Conservation (phyloP, 2,888 invertebrate genomes). For the Pseudolycoriella hygida region DNA sequence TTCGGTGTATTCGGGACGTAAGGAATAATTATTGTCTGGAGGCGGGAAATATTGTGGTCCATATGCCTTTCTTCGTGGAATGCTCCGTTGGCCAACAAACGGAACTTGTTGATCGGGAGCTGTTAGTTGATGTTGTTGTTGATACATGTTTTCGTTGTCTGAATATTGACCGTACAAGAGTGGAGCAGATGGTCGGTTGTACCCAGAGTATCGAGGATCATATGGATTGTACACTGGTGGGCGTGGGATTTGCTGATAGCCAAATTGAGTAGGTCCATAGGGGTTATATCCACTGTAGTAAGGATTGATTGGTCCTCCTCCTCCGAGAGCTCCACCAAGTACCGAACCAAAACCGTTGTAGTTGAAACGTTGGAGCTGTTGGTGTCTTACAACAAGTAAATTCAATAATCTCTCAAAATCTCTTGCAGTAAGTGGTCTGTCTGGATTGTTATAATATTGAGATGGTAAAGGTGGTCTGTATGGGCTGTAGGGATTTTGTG, state of each 20-base stretch:
- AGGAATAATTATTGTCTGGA: constrained; percentile 28
- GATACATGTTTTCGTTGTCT: constrained; percentile 12
- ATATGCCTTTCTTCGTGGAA: constrained; percentile 27
- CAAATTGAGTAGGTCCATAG: constrained; percentile 3
- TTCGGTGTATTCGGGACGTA: constrained; percentile 10
- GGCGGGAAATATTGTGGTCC: constrained; percentile 27
- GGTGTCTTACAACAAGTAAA: constrained; percentile 44
- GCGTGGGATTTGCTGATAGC: constrained; percentile 10
- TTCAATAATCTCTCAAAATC: constrained; percentile 51
- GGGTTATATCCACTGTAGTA: constrained; percentile 2
- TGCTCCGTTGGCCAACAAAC: constrained; percentile 32
- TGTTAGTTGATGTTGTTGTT: constrained; percentile 12
- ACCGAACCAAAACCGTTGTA: constrained; percentile 21
- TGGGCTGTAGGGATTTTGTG: constrained; percentile 12
- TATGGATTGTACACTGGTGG: constrained; percentile 9
- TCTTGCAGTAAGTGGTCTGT: constrained; percentile 50
- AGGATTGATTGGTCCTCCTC: not conserved
- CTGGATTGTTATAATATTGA: constrained; percentile 36
- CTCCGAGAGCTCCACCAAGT: constrained; percentile 6
- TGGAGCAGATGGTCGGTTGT: constrained; percentile 7
- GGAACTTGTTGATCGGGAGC: constrained; percentile 17
- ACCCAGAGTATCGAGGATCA: constrained; percentile 6
- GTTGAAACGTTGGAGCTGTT: constrained; percentile 29
- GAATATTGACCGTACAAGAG: constrained; percentile 7
- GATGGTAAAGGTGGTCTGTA: constrained; percentile 29